These are phyloP conservation scores for Craniophora ligustri DNA, from an alignment of 2,888 invertebrate species.

Conservation along the genomic window DNA sequence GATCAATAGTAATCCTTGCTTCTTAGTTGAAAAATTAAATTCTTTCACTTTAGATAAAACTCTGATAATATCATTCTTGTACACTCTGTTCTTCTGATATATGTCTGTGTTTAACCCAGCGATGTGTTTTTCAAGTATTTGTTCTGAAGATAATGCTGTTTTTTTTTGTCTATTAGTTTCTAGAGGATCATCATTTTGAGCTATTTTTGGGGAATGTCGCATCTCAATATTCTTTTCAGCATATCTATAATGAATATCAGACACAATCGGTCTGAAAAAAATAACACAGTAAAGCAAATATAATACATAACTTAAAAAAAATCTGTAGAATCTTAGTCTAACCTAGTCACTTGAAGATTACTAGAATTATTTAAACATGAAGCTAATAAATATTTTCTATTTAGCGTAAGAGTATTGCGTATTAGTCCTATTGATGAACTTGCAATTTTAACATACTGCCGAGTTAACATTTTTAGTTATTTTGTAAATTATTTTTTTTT, in stretches of 20 bases:
- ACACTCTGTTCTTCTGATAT: constrained; percentile 80
- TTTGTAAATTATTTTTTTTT: constrained; percentile 3
- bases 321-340: constrained; percentile 36
- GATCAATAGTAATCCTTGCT: constrained; percentile 84
- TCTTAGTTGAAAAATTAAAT: constrained; percentile 76
- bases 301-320: neutral
- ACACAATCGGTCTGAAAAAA: constrained; percentile 28
- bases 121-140: constrained; percentile 77
- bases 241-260: neutral
- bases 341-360: constrained; percentile 56
- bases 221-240: constrained; percentile 6
- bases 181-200: constrained; percentile 2
- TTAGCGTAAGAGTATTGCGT: constrained; percentile 50
- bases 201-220: constrained; percentile 3
- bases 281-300: neutral
- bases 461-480: constrained; percentile 67
- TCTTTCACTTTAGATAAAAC: constrained; percentile 76
- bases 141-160: constrained; percentile 58
- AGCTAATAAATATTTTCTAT: constrained; percentile 47
- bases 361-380: constrained; percentile 41
- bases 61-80: constrained; percentile 79
- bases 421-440: constrained; percentile 60
- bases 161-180: constrained; percentile 4
- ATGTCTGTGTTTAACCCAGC: constrained; percentile 77
- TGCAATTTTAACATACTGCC: constrained; percentile 69